A percentile compares a stretch with the other conserved stretches of the same genome.
phyloP scores from a whole-genome alignment of 1,140 invertebrate genomes.

The Anadara kagoshimensis region DNA sequence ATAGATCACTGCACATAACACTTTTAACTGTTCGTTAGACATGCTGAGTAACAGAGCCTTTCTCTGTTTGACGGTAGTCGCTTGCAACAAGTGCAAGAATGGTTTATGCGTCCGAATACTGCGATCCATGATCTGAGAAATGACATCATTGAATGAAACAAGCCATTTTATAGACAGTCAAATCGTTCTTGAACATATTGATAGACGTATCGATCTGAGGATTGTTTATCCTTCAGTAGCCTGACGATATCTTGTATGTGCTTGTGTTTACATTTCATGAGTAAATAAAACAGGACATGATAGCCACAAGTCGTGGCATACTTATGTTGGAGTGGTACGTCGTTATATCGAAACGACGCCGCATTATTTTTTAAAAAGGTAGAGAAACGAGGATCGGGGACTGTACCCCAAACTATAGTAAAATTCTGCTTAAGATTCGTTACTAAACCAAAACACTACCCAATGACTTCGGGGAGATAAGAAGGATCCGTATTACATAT shows the following conservation, averaged over 20 bases:
- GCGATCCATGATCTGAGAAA: neutral
- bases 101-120: neutral
- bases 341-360: slow-evolving; percentile 12
- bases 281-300: slow-evolving; percentile 35
- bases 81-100: too few species aligned
- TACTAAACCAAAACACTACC: slow-evolving; percentile 20
- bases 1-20: too few species aligned
- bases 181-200: neutral
- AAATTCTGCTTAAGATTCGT: slow-evolving; percentile 9
- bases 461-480: slow-evolving; percentile 7
- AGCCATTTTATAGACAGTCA: slow-evolving; percentile 5
- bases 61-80: too few species aligned
- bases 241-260: slow-evolving; percentile 5
- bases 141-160: neutral
- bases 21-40: too few species aligned
- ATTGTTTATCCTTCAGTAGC: neutral
- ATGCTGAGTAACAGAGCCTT: too few species aligned
- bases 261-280: slow-evolving; percentile 17
- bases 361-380: slow-evolving; percentile 7
- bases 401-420: slow-evolving; percentile 12
- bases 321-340: slow-evolving; percentile 3
- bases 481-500: slow-evolving; percentile 24
- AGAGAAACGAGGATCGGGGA: neutral
- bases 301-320: neutral
- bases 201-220: slow-evolving; percentile 15